Conservation (phyloP, 2,113 vertebrate genomes). For the Melanotaenia duboulayi region DNA sequence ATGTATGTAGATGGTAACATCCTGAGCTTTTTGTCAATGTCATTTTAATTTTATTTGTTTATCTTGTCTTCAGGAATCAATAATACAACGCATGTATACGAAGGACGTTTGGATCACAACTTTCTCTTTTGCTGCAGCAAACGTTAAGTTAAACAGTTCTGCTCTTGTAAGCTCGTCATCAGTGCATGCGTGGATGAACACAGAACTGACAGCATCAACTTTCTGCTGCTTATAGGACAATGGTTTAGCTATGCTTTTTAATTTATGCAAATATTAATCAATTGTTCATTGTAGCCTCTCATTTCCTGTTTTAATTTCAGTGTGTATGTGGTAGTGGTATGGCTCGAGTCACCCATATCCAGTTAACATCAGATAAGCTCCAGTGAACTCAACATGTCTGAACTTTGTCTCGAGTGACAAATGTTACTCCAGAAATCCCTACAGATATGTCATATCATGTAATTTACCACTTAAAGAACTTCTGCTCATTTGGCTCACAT, state of each 20-base stretch:
- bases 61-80: constrained; percentile 37
- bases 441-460: neutral
- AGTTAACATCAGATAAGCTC: neutral
- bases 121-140: constrained; percentile 1
- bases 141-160: neutral
- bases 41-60: neutral
- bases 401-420: neutral
- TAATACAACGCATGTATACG: constrained; percentile 5
- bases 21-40: neutral
- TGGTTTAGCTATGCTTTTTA: neutral
- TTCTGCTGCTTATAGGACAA: neutral
- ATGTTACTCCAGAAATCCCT: neutral
- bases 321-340: neutral
- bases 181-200: neutral
- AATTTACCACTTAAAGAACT: constrained; percentile 6
- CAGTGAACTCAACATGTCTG: constrained; percentile 4
- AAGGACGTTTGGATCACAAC: neutral
- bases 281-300: neutral
- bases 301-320: neutral
- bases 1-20: neutral
- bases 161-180: neutral
- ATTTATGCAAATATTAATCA: neutral
- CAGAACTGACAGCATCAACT: too few species aligned
- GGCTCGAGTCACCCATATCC: neutral
- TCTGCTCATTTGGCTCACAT: neutral